phyloP scores from a whole-genome alignment of 2,888 invertebrate species.

The Limnephilus lunatus region DNA sequence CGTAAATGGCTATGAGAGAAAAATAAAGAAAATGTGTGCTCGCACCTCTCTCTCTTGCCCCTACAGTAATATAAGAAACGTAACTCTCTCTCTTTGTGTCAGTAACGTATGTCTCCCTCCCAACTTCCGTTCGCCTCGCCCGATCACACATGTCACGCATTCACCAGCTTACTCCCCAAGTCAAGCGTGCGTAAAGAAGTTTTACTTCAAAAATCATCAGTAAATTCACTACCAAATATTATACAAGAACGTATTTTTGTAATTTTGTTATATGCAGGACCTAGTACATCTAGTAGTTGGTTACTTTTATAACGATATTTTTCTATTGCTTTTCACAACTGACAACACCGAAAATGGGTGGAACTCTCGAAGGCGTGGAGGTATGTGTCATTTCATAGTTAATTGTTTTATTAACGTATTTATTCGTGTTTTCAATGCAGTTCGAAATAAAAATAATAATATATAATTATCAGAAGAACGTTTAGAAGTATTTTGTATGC shows the following conservation, averaged over 20 bases:
- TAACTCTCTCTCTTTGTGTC: too few relatives aligned
- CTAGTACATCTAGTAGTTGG: neutral
- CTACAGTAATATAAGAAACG: too few relatives aligned
- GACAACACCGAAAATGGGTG: constrained; percentile 58
- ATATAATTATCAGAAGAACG: neutral
- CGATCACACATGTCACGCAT: too few relatives aligned
- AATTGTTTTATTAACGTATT: neutral
- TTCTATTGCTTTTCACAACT: constrained; percentile 18
- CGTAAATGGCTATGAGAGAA: too few relatives aligned
- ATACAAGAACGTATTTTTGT: neutral
- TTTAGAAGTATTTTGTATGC: neutral
- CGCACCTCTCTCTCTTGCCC: too few relatives aligned
- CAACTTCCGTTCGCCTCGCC: too few relatives aligned
- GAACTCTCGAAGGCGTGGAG: constrained; percentile 61
- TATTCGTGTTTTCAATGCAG: neutral
- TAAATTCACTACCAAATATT: neutral
- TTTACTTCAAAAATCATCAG: neutral
- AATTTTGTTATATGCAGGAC: neutral
- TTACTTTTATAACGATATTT: constrained; percentile 24
- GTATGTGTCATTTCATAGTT: constrained; percentile 56
- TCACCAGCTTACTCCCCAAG: too few relatives aligned
- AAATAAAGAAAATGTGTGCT: too few relatives aligned
- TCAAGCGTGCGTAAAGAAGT: too few relatives aligned
- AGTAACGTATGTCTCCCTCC: too few relatives aligned
- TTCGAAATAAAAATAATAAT: neutral